Conservation (phyloP, 2,113 vertebrate species). For the Myiopsitta monachus region DNA sequence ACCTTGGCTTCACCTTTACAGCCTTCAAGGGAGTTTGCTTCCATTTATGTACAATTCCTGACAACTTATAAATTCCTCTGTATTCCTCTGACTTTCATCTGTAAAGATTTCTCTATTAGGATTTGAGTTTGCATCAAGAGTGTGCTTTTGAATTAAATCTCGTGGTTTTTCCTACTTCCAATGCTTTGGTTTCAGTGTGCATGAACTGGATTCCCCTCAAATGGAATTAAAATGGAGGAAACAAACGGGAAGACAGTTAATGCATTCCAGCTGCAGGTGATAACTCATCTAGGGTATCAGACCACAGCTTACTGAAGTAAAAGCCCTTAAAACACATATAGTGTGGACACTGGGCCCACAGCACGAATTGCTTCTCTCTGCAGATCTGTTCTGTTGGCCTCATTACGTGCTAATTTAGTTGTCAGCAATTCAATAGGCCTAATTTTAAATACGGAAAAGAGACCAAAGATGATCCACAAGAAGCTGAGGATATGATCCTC, state of each 20-base stretch:
- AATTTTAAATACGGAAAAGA: background rate
- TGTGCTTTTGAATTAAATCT: background rate
- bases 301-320: background rate
- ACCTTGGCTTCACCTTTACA: background rate
- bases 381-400: background rate
- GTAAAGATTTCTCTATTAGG: background rate
- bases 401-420: background rate
- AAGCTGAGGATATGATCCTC: background rate
- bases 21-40: background rate
- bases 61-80: background rate
- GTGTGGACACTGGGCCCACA: background rate
- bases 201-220: background rate
- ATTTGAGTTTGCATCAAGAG: background rate
- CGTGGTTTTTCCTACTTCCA: background rate
- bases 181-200: background rate
- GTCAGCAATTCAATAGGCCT: background rate
- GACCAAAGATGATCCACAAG: background rate
- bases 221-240: background rate
- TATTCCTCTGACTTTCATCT: background rate
- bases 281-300: background rate
- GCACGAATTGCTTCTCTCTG: background rate
- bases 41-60: background rate
- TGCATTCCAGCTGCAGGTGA: background rate
- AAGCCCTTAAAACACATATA: background rate
- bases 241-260: background rate